Evolutionary conservation across 2,888 invertebrate species (phyloP), one percentile per base, ranked within the genome.

Genomic region (Agonum fuliginosum): DNA sequence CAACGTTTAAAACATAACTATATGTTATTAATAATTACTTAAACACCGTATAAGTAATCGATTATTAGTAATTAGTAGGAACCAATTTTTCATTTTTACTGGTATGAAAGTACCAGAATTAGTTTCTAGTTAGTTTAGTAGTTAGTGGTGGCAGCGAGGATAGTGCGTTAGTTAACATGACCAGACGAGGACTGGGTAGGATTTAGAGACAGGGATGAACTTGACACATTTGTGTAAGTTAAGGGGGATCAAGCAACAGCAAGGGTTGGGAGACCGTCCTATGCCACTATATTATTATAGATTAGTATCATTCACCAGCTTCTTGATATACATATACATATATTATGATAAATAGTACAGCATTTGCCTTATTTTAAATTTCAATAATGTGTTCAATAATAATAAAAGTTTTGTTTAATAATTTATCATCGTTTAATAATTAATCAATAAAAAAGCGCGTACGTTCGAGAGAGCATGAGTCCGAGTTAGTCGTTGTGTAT

Each of bases 31-130:
- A 86, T 87, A 86, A 86, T 86, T 86, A 86, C 86, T 87, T 86
- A 86, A 86, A 87, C 86, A 87, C 86, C 86, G 86, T 86, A 86
- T 76, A 69, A 76, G 76, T 72, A 79, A 73, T 86, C 85, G 86
- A 87, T 87, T 86, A 83, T 86, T 87, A 86, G 84, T 84, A 86
- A 85, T 86, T 87, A 87, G 86, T 87, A 87, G 87, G 87, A 87
- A 87, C 87, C 87, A 87, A 87, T 87, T 87, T 85, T 83, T 83
- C 82, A 83, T 83, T 81, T 83, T 82, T 85, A 84, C 85, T 84
- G 85, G 85, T 82, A 84, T 83, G 84, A 85, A 83, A 81, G 80
- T 81, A 81, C 81, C 81, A 81, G 81, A 71, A 76, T 80, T 81
- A 79, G 69, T 76, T 51, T 67, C 65, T 76, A 62, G 58, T 76